Evolutionary conservation across 2,113 vertebrate species (phyloP), one percentile per base, ranked within the genome.

Genomic region (Neolamprologus devosi): DNA sequence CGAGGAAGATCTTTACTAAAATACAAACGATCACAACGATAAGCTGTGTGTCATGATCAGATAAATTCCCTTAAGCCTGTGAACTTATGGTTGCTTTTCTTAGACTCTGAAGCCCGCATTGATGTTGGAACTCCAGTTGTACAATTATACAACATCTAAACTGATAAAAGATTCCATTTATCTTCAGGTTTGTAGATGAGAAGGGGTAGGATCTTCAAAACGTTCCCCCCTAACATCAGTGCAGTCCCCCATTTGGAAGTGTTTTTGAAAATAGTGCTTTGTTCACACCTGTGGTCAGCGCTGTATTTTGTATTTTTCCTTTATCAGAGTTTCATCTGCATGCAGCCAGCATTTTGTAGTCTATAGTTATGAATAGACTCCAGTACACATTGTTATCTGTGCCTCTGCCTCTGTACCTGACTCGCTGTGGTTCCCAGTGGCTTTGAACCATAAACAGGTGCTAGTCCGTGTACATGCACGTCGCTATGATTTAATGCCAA

Each of bases 381-480:
- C 68, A 87, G 91, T 91, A 81, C 92, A 84, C 49, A 89, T 92
- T 92, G 91, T 95, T 95, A 94, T 96, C 94, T 92, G 89, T 6
- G 79, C 89, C 80, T 89, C 80, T 91, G 89, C 92, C 86, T 92
- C 87, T 91, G 90, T 92, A 90, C 92, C 26, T 91, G 86, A 85
- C 91, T 90, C 88, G 21, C 87, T 93, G 55, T 87, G 83, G 88
- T 88, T 93, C 92, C 28, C 12, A 28, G 40, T n/a, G 65, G 80
- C 87, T 93, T 95, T 95, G 93, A 95, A 95, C 94, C 94, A 85
- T 14, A 49, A 84, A 91, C 93, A 94, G 95, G 93, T 96, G 94
- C 87, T 89, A 80, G 80, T 85, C 90, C 87, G 2, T 93, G 90
- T 82, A 85, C 28, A 82, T 91, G 89, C 85, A 81, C 47, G 60